phyloP scores from a whole-genome alignment of 2,113 vertebrate genomes.

The Rattus norvegicus region DNA sequence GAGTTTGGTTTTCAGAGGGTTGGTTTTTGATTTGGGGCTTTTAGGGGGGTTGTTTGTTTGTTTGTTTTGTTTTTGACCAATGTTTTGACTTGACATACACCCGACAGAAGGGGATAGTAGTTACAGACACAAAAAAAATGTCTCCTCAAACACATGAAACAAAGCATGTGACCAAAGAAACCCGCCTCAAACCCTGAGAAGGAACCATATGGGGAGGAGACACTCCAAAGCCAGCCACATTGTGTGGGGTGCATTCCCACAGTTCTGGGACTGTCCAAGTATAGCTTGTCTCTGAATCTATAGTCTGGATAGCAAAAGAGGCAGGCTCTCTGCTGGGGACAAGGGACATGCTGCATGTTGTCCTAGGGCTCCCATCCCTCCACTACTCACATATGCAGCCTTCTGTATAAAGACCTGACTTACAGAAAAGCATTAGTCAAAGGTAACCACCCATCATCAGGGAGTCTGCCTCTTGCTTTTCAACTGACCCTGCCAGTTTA shows the following conservation, averaged over 20 bases:
- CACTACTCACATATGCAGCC: neutral
- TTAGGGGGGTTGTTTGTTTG: too few species aligned
- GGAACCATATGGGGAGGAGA: too few species aligned
- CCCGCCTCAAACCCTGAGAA: neutral
- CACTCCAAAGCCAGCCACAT: neutral
- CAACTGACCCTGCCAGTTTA: neutral
- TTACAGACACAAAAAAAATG: neutral
- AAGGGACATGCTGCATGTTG: neutral
- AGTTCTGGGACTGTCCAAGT: too few species aligned
- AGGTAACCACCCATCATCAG: neutral
- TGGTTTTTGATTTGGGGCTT: too few species aligned
- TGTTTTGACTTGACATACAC: neutral
- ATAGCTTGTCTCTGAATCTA: neutral
- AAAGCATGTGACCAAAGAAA: neutral
- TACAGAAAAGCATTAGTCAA: neutral
- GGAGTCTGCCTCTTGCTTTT: neutral
- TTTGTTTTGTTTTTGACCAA: neutral
- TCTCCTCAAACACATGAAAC: too few species aligned
- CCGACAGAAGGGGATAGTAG: neutral
- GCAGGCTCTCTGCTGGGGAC: too few species aligned
- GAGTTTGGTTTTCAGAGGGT: too few species aligned
- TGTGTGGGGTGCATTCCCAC: neutral
- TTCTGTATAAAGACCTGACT: neutral
- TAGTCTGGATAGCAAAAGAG: too few species aligned
- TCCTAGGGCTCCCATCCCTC: neutral